Conservation (phyloP, 2,888 invertebrate genomes). For the Lamproptera curius region DNA sequence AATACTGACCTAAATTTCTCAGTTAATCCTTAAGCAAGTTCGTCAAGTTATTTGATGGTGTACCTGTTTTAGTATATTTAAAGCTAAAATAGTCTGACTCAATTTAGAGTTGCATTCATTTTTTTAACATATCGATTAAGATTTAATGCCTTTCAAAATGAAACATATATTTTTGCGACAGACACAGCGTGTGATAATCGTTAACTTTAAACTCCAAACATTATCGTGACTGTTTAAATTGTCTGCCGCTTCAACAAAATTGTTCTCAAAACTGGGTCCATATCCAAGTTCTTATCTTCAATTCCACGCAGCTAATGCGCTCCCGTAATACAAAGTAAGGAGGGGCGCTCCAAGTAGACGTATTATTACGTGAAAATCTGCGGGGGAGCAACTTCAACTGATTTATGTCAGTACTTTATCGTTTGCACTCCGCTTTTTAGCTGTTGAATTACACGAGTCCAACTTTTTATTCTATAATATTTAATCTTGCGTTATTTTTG, state of each 20-base stretch:
- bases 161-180: too few species aligned
- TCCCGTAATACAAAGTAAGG: conserved; percentile 17
- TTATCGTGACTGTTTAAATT: not conserved
- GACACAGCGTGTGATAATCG: too few species aligned
- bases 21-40: too few species aligned
- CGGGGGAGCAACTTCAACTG: conserved; percentile 24
- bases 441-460: conserved; percentile 7
- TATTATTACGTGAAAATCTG: conserved; percentile 41
- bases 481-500: conserved; percentile 8
- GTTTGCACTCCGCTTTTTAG: conserved; percentile 17
- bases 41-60: too few species aligned
- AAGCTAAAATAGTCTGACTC: too few species aligned
- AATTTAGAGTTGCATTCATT: too few species aligned
- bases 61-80: too few species aligned
- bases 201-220: too few species aligned
- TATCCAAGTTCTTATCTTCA: conserved; percentile 15
- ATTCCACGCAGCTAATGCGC: conserved; percentile 14
- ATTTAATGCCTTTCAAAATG: too few species aligned
- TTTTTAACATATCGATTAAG: too few species aligned
- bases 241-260: not conserved
- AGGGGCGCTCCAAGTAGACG: conserved; percentile 18
- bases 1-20: too few species aligned
- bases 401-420: conserved; percentile 23
- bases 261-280: conserved; percentile 5
- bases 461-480: conserved; percentile 17